These are phyloP conservation scores for Otolemur garnettii DNA, from an alignment of 2,113 vertebrate genomes.

Conservation along the genomic window DNA sequence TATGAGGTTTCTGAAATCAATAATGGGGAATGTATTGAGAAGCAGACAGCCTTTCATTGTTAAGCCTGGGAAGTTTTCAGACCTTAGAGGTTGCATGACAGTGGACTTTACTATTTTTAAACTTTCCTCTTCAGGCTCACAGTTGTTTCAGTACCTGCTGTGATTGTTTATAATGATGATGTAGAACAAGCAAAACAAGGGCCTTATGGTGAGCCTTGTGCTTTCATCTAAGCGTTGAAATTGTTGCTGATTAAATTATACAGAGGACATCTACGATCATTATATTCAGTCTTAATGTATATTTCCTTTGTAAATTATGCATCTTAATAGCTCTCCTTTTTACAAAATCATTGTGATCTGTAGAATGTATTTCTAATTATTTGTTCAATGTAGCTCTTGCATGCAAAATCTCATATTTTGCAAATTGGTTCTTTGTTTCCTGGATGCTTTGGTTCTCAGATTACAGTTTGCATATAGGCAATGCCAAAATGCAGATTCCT, in stretches of 20 bases:
- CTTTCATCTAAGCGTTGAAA: slow-evolving; percentile 71
- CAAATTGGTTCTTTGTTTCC: slow-evolving; percentile 18
- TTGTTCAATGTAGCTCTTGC: slow-evolving; percentile 60
- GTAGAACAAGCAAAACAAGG: slow-evolving; percentile 81
- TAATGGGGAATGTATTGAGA: slow-evolving; percentile 70
- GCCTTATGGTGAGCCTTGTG: slow-evolving; percentile 78
- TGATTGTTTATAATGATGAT: slow-evolving; percentile 84
- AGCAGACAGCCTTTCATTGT: slow-evolving; percentile 71
- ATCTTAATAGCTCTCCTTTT: slow-evolving; percentile 68
- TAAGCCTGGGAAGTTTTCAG: slow-evolving; percentile 68
- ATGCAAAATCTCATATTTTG: slow-evolving; percentile 68
- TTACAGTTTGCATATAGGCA: slow-evolving; percentile 19
- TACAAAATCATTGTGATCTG: neutral
- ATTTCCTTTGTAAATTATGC: slow-evolving; percentile 74
- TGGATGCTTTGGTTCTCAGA: slow-evolving; percentile 2
- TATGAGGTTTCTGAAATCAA: slow-evolving; percentile 73
- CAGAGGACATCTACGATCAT: slow-evolving; percentile 74
- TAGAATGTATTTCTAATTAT: slow-evolving; percentile 65
- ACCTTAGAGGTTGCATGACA: slow-evolving; percentile 72
- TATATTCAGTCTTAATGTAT: slow-evolving; percentile 79
- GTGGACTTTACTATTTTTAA: slow-evolving; percentile 72
- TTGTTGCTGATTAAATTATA: slow-evolving; percentile 83
- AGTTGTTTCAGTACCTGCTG: slow-evolving; percentile 77
- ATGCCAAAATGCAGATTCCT: neutral
- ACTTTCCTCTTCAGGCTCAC: slow-evolving; percentile 63